Percentiles rank a stretch among this genome's conserved stretches.
phyloP scores from a whole-genome alignment of 2,113 vertebrate genomes.

The Apus apus region DNA sequence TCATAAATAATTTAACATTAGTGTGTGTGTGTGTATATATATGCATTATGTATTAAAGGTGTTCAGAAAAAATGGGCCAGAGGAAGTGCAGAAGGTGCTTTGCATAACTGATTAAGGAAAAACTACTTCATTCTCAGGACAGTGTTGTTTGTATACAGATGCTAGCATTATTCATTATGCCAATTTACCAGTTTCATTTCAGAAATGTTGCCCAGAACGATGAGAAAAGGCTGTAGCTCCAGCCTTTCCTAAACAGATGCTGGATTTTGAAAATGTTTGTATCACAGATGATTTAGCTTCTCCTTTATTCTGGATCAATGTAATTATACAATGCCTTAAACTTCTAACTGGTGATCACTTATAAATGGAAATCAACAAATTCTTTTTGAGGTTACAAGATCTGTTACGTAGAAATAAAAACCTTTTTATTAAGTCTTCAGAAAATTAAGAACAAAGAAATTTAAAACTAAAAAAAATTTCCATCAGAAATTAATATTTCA shows the following conservation, averaged over 20 bases:
- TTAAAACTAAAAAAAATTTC: not conserved
- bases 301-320: not conserved
- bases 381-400: not conserved
- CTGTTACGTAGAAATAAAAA: fast-evolving
- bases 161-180: not conserved
- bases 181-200: not conserved
- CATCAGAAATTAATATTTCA: not conserved
- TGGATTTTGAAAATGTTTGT: not conserved
- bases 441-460: not conserved
- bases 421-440: not conserved
- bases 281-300: not conserved
- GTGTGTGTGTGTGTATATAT: too few relatives aligned
- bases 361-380: not conserved
- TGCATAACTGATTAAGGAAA: not conserved
- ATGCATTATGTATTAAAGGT: not conserved
- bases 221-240: not conserved
- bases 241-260: not conserved
- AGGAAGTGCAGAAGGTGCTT: not conserved
- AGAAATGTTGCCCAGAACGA: not conserved
- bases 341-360: not conserved
- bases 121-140: not conserved
- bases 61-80: not conserved
- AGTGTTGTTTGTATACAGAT: not conserved
- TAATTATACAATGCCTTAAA: not conserved
- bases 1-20: not conserved